Base-by-base conservation (phyloP, 2,113 vertebrate species). In the Raja brachyura region DNA sequence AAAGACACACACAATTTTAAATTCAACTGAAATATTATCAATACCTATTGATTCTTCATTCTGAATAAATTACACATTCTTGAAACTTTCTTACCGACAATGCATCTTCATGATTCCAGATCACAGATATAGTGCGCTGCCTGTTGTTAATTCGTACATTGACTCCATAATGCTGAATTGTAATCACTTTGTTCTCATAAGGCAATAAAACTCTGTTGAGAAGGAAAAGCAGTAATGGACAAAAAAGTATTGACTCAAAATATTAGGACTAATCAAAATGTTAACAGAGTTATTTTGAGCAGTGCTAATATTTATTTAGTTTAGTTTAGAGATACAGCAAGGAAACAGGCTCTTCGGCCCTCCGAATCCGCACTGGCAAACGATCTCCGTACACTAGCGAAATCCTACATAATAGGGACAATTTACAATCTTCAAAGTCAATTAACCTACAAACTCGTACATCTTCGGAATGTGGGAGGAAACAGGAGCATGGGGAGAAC, bases 111-210 rank as follows among this genome's bases (percentile, higher is more conserved):
- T 94, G 92, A 70, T 93, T 76, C 94, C 94, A 95, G 20, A 93
- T 81, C 61, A 95, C 61, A 86, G 93, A 93, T 11, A 96, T 39
- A 14, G 93, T 93, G 93, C 93, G 93, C 94, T 94, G 94, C 9
- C 93, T 94, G 93, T 94, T 95, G 0, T 48, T 93, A 75, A 96
- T 63, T 2, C 93, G n/a, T 92, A 93, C 93, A 77, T 94, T 22
- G 28, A 95, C 79, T 63, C 95, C 95, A 79, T 93, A 79, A n/a
- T 93, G 94, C 90, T 94, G 94, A 79, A 96, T 94, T 31, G 94
- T 94, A 79, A 96, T 93, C 93, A 94, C 31, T 4, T 95, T 95
- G 93, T 95, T 94, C 78, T 94, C 73, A 90, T 94, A 95, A 59
- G 95, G 95, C 61, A 96, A 83, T 63, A 78, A 54, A n/a, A 95